Evolutionary conservation across 2,113 vertebrate species (phyloP).

Genomic region (Misgurnus mizolepis): DNA sequence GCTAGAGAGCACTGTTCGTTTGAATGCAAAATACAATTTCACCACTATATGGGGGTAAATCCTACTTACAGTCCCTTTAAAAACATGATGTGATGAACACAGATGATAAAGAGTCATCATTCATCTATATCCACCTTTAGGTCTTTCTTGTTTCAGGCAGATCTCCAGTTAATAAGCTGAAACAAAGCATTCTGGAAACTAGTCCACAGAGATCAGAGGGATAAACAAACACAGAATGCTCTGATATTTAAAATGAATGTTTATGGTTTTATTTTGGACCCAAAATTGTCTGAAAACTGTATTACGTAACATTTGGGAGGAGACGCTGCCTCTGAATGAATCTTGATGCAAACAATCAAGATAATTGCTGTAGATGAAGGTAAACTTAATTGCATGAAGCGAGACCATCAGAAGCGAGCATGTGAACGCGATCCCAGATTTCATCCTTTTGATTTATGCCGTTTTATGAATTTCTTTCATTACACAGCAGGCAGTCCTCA

Average conservation of each 20-base stretch:
- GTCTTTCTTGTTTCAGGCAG: too few relatives aligned
- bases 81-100: conserved; percentile 19
- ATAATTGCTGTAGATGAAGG: conserved; percentile 40
- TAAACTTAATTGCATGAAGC: conserved; percentile 30
- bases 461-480: conserved; percentile 37
- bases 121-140: too few relatives aligned
- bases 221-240: conserved; percentile 55
- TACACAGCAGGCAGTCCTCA: conserved; percentile 13
- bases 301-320: conserved; percentile 41
- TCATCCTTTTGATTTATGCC: conserved; percentile 24
- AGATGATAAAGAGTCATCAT: not conserved
- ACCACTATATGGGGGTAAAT: too few relatives aligned
- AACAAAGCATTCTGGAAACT: conserved; percentile 42
- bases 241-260: conserved; percentile 59
- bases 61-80: too few relatives aligned
- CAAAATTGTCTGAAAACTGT: conserved; percentile 51
- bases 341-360: conserved; percentile 35
- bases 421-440: not conserved
- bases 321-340: conserved; percentile 25
- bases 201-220: conserved; percentile 44
- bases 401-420: conserved; percentile 4
- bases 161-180: conserved; percentile 19
- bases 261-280: conserved; percentile 55
- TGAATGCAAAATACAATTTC: too few relatives aligned
- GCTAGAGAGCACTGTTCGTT: too few relatives aligned